These are phyloP conservation scores for Leptinotarsa defecta DNA, from an alignment of 1,140 invertebrate species.

Conservation along the genomic window DNA sequence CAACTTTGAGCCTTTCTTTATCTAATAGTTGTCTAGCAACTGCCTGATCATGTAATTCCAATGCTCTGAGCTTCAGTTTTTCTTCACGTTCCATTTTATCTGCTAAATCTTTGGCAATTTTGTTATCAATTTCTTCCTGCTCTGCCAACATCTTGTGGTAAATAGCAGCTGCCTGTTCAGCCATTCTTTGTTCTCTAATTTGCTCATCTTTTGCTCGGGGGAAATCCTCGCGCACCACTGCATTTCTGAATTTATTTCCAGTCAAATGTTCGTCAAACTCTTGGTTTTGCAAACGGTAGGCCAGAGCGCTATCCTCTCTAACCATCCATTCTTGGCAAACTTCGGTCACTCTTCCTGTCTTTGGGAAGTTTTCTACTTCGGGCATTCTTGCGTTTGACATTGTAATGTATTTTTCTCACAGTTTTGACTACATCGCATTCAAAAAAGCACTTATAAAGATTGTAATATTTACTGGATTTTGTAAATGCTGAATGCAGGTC, in stretches of 20 bases:
- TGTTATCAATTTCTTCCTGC: conserved; percentile 74
- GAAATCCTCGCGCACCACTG: conserved; percentile 85
- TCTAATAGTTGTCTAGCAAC: conserved; percentile 58
- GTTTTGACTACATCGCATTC: background rate
- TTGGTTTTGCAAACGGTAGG: conserved; percentile 86
- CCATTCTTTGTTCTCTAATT: conserved; percentile 71
- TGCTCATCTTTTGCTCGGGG: conserved; percentile 84
- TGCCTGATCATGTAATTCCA: conserved; percentile 60
- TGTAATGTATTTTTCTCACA: background rate
- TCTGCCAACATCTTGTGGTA: conserved; percentile 67
- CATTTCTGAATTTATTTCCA: conserved; percentile 84
- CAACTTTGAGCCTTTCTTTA: conserved; percentile 42
- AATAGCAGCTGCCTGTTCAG: conserved; percentile 62
- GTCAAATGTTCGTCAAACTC: conserved; percentile 87
- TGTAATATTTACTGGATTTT: too few species aligned
- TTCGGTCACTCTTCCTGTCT: conserved; percentile 51
- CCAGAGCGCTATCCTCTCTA: conserved; percentile 87
- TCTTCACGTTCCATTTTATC: conserved; percentile 68
- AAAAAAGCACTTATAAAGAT: background rate
- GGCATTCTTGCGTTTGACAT: conserved; percentile 45
- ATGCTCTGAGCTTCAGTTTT: conserved; percentile 59
- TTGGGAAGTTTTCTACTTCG: conserved; percentile 43
- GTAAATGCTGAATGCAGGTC: background rate
- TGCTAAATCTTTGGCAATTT: conserved; percentile 68
- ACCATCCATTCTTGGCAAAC: conserved; percentile 87